Evolutionary conservation across 2,113 vertebrate genomes (phyloP).

Genomic region (Gorsachius goisagi): DNA sequence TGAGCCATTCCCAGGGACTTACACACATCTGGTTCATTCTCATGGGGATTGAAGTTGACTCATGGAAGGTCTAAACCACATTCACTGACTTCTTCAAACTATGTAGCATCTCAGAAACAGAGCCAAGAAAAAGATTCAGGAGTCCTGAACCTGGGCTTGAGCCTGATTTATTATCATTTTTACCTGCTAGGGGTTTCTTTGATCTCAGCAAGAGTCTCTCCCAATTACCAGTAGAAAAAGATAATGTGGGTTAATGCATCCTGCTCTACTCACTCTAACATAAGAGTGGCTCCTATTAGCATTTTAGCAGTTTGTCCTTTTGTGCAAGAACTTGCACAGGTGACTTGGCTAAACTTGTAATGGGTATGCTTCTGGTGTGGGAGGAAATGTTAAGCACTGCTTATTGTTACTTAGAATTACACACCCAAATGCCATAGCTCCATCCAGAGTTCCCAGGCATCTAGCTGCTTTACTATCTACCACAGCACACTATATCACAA

Average conservation of each 20-base stretch:
- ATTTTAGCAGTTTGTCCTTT: constrained; percentile 9
- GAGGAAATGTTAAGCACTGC: constrained; percentile 50
- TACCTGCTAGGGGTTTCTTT: constrained; percentile 4
- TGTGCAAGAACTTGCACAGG: constrained; percentile 38
- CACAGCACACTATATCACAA: constrained; percentile 1
- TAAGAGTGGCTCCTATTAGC: constrained; percentile 12
- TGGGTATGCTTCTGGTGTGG: neutral
- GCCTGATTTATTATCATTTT: neutral
- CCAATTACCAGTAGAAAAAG: neutral
- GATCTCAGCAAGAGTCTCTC: neutral
- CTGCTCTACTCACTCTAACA: neutral
- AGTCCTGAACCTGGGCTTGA: neutral
- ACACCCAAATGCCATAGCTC: constrained; percentile 38
- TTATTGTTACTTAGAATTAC: constrained; percentile 47
- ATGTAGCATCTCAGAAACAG: neutral
- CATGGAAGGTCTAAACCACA: neutral
- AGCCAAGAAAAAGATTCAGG: neutral
- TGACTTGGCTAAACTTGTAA: constrained; percentile 61
- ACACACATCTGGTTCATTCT: neutral
- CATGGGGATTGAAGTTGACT: neutral
- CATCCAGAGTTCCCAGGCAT: constrained; percentile 40
- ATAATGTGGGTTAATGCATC: constrained; percentile 6
- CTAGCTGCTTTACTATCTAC: neutral
- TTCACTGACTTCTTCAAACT: neutral
- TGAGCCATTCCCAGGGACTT: neutral